Percentiles rank a stretch among this genome's conserved stretches.
These are phyloP conservation scores for Diorhabda carinulata DNA, from an alignment of 1,140 invertebrate species.

Conservation along the genomic window DNA sequence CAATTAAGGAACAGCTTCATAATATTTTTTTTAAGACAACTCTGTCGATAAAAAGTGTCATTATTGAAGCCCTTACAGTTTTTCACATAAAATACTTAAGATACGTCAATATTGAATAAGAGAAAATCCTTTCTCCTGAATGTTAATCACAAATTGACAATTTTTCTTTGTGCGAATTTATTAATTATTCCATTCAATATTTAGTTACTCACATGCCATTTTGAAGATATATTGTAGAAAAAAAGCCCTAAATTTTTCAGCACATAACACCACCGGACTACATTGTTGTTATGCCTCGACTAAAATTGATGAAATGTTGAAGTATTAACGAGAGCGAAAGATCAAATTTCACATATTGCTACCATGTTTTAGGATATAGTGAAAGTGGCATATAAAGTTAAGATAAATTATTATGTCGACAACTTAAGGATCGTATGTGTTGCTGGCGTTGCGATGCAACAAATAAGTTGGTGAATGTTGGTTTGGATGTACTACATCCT, in stretches of 20 bases:
- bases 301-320: slow-evolving; percentile 5
- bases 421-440: slow-evolving; percentile 3
- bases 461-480: background rate
- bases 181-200: background rate
- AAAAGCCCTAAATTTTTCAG: slow-evolving; percentile 1
- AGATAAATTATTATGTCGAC: background rate
- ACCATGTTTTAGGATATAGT: background rate
- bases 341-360: slow-evolving; percentile 15
- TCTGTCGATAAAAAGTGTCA: no score
- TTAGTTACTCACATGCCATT: background rate
- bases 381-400: slow-evolving; percentile 4
- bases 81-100: no score
- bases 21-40: no score
- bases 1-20: no score
- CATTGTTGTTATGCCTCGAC: background rate
- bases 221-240: background rate
- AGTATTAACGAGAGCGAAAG: slow-evolving; percentile 11
- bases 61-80: no score
- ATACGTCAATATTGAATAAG: no score
- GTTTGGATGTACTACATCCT: no score
- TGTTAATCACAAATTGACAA: no score
- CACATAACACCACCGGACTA: background rate
- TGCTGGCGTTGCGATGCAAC: background rate
- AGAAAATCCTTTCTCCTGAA: no score
- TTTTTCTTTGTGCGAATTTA: background rate